phyloP scores from a whole-genome alignment of 2,797 vertebrate species.

The Hemibagrus guttatus region DNA sequence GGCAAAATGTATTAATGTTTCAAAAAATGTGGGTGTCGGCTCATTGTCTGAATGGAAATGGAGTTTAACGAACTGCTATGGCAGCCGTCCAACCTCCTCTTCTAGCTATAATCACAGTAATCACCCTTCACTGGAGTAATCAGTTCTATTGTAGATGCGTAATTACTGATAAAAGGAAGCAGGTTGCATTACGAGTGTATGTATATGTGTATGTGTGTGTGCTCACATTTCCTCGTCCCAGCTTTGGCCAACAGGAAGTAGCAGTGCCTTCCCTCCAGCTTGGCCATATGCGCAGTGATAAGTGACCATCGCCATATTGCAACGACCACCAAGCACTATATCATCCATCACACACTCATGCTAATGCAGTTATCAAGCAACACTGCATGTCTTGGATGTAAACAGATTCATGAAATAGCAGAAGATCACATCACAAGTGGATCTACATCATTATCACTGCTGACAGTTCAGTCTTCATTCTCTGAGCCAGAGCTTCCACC shows the following conservation, averaged over 20 bases:
- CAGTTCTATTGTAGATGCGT: slow-evolving; percentile 12
- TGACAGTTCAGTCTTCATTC: neutral
- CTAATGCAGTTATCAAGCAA: neutral
- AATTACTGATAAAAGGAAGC: slow-evolving; percentile 36
- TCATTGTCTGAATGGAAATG: neutral
- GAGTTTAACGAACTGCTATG: neutral
- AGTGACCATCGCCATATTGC: neutral
- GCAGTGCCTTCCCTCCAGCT: slow-evolving; percentile 24
- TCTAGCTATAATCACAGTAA: slow-evolving; percentile 28
- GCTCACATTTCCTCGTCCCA: slow-evolving; percentile 23
- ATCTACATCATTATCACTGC: neutral
- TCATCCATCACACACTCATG: neutral
- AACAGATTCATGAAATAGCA: neutral
- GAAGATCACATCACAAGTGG: neutral
- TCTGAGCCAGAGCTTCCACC: neutral
- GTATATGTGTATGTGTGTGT: neutral
- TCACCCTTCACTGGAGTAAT: slow-evolving; percentile 12
- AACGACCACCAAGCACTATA: neutral
- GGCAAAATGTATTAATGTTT: neutral
- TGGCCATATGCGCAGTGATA: slow-evolving; percentile 35
- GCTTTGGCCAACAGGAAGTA: slow-evolving; percentile 37
- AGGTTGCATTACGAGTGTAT: neutral
- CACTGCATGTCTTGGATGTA: neutral
- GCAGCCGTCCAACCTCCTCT: neutral
- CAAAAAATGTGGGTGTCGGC: neutral